phyloP scores from a whole-genome alignment of 1,140 invertebrate genomes.

The Cheumatopsyche charites region DNA sequence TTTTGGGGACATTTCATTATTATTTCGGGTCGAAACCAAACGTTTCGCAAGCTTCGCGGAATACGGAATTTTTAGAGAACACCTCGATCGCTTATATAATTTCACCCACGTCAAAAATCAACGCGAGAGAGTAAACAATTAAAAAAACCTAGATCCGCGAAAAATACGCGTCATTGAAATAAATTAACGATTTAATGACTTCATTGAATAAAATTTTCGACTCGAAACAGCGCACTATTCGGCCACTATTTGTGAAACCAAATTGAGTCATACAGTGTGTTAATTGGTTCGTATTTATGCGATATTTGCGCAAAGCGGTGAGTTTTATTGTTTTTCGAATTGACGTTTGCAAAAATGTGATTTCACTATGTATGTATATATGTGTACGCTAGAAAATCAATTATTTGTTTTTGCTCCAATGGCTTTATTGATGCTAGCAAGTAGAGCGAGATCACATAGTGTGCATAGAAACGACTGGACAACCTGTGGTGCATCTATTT shows the following conservation, averaged over 20 bases:
- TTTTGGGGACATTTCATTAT: conserved; percentile 34
- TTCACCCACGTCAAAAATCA: neutral
- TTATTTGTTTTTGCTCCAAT: neutral
- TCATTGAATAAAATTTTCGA: neutral
- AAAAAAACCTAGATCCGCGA: neutral
- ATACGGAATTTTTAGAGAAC: neutral
- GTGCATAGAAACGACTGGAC: conserved; percentile 4
- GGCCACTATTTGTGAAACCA: no score
- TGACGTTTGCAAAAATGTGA: no score
- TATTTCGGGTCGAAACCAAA: neutral
- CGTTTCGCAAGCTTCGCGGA: neutral
- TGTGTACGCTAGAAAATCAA: neutral
- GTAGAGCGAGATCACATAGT: neutral
- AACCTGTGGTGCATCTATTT: conserved; percentile 26
- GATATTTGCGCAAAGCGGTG: no score
- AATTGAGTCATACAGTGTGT: no score
- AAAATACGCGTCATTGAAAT: neutral
- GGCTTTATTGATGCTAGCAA: neutral
- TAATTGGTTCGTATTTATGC: no score
- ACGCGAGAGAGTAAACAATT: neutral
- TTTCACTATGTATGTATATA: neutral
- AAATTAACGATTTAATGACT: conserved; percentile 4
- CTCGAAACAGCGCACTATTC: neutral
- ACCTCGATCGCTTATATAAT: neutral
- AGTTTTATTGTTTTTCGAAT: no score